Evolutionary conservation across 2,888 invertebrate genomes (phyloP).

Genomic region (Loripinus fragilis): DNA sequence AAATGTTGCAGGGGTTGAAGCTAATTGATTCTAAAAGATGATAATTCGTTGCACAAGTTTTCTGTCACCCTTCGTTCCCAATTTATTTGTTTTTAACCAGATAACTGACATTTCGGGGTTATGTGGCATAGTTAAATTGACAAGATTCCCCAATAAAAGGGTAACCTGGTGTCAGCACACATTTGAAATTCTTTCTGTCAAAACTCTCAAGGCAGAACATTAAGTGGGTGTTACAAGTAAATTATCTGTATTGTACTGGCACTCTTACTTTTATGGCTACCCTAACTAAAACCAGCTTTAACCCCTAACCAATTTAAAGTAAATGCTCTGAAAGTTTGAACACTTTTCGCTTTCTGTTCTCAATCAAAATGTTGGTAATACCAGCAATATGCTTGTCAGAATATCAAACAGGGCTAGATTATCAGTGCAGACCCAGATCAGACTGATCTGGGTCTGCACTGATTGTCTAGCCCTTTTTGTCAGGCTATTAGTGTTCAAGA

Average conservation of each 20-base stretch:
- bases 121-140: background rate
- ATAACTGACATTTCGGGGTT: conserved; percentile 7
- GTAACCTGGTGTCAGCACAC: conserved; percentile 13
- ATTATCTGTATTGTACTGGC: background rate
- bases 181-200: conserved; percentile 13
- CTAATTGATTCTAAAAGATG: conserved; percentile 13
- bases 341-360: too few relatives aligned
- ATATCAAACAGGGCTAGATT: too few relatives aligned
- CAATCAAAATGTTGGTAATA: too few relatives aligned
- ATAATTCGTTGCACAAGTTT: conserved; percentile 15
- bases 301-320: too few relatives aligned
- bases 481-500: too few relatives aligned
- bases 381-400: too few relatives aligned
- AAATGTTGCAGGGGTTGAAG: conserved; percentile 10
- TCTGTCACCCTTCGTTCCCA: conserved; percentile 7
- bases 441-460: too few relatives aligned
- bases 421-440: too few relatives aligned
- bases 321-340: too few relatives aligned
- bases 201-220: background rate
- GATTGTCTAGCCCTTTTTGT: too few relatives aligned
- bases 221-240: background rate
- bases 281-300: too few relatives aligned
- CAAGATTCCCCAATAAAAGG: conserved; percentile 12
- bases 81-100: conserved; percentile 19
- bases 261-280: background rate